Percentiles rank a stretch among this genome's conserved stretches.
These are phyloP conservation scores for Cataglyphis livida DNA, from an alignment of 2,888 invertebrate species.

Conservation along the genomic window DNA sequence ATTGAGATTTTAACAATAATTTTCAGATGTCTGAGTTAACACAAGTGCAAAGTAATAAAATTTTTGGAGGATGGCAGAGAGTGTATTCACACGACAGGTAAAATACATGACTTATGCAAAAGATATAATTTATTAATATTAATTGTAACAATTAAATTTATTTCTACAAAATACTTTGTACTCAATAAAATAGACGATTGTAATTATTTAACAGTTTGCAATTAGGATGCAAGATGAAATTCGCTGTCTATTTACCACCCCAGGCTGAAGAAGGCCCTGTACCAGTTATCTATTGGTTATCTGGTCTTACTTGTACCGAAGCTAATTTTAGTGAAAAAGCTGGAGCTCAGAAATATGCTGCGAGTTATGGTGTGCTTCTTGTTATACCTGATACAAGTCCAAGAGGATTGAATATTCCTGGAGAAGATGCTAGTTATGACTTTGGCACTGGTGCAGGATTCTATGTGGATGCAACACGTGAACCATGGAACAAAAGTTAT, in stretches of 20 bases:
- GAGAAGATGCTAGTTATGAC: constrained; percentile 97
- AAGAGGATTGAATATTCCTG: constrained; percentile 94
- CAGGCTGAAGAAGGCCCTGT: constrained; percentile 88
- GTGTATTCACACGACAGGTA: constrained; percentile 93
- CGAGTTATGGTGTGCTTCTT: constrained; percentile 93
- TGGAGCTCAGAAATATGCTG: constrained; percentile 96
- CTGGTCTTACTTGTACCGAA: constrained; percentile 97
- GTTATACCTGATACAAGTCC: constrained; percentile 99
- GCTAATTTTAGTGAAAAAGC: constrained; percentile 98
- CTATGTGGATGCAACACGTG: constrained; percentile 96
- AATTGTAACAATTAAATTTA: background rate
- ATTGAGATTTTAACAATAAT: background rate
- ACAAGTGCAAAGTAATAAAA: constrained; percentile 90
- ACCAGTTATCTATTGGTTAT: constrained; percentile 96
- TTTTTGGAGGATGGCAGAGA: constrained; percentile 94
- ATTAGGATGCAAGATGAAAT: constrained; percentile 96
- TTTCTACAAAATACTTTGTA: constrained; percentile 1
- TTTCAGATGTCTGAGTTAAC: constrained; percentile 87
- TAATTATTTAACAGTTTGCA: constrained; percentile 87
- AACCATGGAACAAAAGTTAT: constrained; percentile 97
- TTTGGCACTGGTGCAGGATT: constrained; percentile 98
- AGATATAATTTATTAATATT: background rate
- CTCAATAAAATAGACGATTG: background rate
- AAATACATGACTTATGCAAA: constrained; percentile 51
- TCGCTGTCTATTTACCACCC: constrained; percentile 96